A percentile compares a stretch with the other conserved stretches of the same genome.
Conservation (phyloP, 2,113 vertebrate genomes). For the Glareola pratincola region DNA sequence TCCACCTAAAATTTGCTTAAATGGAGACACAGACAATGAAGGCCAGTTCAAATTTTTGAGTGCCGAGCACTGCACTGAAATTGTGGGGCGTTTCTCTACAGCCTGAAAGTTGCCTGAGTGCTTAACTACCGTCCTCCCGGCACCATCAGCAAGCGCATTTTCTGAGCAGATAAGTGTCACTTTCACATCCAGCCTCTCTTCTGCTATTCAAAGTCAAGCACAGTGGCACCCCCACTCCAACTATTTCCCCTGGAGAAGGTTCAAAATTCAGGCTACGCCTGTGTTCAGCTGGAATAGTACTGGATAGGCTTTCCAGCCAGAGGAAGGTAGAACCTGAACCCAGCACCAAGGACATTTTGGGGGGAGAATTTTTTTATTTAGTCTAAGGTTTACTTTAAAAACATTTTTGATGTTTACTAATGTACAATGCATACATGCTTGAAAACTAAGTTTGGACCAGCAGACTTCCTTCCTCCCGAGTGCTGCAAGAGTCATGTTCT, state of each 20-base stretch:
- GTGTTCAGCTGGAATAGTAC: background rate
- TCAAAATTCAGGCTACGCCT: background rate
- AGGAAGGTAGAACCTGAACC: background rate
- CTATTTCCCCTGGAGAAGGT: background rate
- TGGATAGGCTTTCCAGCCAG: background rate
- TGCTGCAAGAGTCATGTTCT: background rate
- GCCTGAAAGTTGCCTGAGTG: background rate
- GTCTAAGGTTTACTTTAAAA: background rate
- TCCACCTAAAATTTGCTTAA: background rate
- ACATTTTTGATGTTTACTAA: background rate
- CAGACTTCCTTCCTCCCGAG: background rate
- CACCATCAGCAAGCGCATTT: background rate
- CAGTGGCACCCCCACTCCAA: background rate
- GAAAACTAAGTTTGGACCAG: background rate
- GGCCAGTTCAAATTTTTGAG: background rate
- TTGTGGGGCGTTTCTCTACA: background rate
- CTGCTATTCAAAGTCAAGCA: background rate
- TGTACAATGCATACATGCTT: background rate
- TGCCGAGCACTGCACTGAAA: background rate
- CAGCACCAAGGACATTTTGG: background rate
- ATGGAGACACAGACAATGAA: background rate
- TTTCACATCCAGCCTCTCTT: background rate
- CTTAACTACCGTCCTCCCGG: background rate
- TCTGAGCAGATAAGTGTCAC: background rate
- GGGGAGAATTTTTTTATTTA: background rate